Evolutionary conservation across 2,797 vertebrate species (phyloP), one percentile per base, ranked within the genome.

Genomic region (Peromyscus aztecus): DNA sequence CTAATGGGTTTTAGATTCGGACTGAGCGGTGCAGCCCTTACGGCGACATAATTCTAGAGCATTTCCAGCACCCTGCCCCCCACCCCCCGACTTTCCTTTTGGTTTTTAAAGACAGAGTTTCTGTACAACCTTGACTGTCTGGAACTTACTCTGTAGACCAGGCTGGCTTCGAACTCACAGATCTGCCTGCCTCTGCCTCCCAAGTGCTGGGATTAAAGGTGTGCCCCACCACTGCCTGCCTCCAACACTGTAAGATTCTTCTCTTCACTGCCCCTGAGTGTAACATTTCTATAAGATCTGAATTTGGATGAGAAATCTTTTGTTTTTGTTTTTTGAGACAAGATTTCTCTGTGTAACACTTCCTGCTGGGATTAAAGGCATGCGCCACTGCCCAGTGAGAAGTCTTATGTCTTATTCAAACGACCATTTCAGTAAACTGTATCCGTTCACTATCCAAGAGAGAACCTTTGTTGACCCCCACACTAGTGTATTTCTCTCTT

Each of bases 211-310:
- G 37, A 40, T 82, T 16, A 82, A 40, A 17, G 57, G 57, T 4
- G 2, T 29, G 23, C 1, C 1, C 24, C 82, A 43, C 57, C 24
- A 23, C 61, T 2, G 27, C 61, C 63, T 3, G 2, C 4, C 37
- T 14, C 34, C 21, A 55, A 21, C 23, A 27, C n/a, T 0, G n/a
- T 75, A 82, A 83, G 84, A 65, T 92, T 57, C 27, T 52, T 78
- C 75, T 67, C 21, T 90, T 78, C 71, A 4, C 63, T 90, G 37
- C 21, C 73, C 40, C 7, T 29, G 23, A 61, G 83, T 49, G 61
- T 63, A 76, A 27, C 11, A 10, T 85, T 78, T 96, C 71, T 94
- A 75, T 95, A 84, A 61, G 84, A 69, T 82, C 69, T 76, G 90
- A 75, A 86, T 96, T n/a, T 90, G 14, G 59, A 4, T 0, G 9